Percentiles rank a stretch among this genome's conserved stretches.
phyloP scores from a whole-genome alignment of 2,113 vertebrate species.

The Eira barbara region DNA sequence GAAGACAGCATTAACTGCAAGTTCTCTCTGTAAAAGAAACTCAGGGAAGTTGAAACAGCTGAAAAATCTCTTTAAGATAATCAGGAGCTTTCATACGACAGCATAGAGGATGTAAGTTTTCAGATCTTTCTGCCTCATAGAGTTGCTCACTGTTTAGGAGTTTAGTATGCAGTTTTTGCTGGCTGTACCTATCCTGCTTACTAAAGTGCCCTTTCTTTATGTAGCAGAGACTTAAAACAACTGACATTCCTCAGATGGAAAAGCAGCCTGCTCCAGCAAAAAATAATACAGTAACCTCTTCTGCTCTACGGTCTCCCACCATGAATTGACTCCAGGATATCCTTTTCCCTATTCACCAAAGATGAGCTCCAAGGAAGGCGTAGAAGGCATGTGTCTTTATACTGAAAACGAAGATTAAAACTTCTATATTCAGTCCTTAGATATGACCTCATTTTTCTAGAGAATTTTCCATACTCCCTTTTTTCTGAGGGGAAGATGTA shows the following conservation, averaged over 20 bases:
- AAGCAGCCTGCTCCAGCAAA: constrained; percentile 16
- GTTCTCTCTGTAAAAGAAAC: constrained; percentile 19
- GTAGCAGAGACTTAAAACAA: constrained; percentile 37
- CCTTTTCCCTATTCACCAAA: neutral
- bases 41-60: neutral
- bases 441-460: neutral
- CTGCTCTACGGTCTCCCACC: neutral
- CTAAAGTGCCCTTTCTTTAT: neutral
- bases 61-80: neutral
- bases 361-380: neutral
- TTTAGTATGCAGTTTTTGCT: neutral
- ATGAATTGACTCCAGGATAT: constrained; percentile 29
- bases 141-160: neutral
- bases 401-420: neutral
- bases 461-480: neutral
- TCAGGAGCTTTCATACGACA: neutral
- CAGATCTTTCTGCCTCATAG: neutral
- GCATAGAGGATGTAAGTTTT: neutral
- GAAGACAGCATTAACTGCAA: neutral
- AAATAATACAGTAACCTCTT: constrained; percentile 25
- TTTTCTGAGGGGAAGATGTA: neutral
- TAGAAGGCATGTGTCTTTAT: neutral
- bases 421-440: neutral
- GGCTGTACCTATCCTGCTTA: neutral
- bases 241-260: constrained; percentile 34